A percentile compares a stretch with the other conserved stretches of the same genome.
Evolutionary conservation across 2,797 vertebrate genomes (phyloP).

Genomic region (Lutjanus argentimaculatus): DNA sequence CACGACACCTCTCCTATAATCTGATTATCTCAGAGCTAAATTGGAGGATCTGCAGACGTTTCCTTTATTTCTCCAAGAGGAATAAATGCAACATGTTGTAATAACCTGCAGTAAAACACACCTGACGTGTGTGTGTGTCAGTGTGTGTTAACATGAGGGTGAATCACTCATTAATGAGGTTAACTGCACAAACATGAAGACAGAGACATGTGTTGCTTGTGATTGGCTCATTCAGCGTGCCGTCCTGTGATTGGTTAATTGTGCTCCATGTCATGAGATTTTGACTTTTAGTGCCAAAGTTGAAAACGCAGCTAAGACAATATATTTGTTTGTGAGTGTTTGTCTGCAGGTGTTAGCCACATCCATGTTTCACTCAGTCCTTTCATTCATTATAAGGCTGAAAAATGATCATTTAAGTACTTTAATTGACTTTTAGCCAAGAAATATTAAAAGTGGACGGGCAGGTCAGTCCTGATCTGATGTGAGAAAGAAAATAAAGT

Average conservation of each 20-base stretch:
- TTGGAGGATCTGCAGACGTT: too few species aligned
- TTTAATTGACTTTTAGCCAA: background rate
- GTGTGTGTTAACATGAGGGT: too few species aligned
- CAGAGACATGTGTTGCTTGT: background rate
- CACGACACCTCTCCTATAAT: too few species aligned
- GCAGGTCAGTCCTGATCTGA: too few species aligned
- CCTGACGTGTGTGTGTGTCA: too few species aligned
- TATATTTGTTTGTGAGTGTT: too few species aligned
- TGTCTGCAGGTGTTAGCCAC: conserved; percentile 1
- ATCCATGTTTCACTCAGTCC: background rate
- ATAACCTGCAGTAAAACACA: too few species aligned
- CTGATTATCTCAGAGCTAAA: too few species aligned
- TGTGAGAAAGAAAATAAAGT: background rate
- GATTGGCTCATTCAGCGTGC: background rate
- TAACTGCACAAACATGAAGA: too few species aligned
- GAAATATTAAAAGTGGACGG: background rate
- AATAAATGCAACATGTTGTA: too few species aligned
- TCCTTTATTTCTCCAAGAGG: too few species aligned
- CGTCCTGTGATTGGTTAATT: background rate
- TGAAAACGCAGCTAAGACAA: background rate
- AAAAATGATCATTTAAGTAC: background rate
- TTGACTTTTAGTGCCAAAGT: background rate
- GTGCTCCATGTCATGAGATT: background rate
- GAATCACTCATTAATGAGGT: too few species aligned
- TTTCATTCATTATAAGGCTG: background rate